Percentiles rank a stretch among this genome's conserved stretches.
These are phyloP conservation scores for Pachydiplax longipennis DNA, from an alignment of 2,888 invertebrate species.

Conservation along the genomic window DNA sequence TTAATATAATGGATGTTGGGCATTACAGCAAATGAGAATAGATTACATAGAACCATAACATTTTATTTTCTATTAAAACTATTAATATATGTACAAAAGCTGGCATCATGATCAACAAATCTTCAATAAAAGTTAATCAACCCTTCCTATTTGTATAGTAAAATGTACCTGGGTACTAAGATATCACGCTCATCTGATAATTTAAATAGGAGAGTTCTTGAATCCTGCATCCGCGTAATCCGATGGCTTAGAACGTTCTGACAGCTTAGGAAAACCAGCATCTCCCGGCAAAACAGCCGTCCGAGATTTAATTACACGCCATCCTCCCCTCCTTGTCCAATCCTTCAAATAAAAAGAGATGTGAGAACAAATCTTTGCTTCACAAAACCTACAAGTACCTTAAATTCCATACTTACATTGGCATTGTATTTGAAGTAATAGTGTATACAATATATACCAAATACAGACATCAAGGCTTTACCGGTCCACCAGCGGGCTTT, in stretches of 20 bases:
- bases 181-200: background rate
- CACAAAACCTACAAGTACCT: background rate
- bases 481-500: constrained; percentile 70
- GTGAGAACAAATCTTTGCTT: background rate
- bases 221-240: constrained; percentile 80
- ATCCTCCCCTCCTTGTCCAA: constrained; percentile 80
- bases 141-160: background rate
- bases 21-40: background rate
- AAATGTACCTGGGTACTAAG: background rate
- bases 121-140: background rate
- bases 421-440: constrained; percentile 86
- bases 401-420: constrained; percentile 67
- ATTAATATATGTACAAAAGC: background rate
- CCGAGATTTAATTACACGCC: constrained; percentile 69
- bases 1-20: too few relatives aligned
- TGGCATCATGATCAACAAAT: background rate
- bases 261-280: constrained; percentile 70
- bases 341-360: constrained; percentile 65
- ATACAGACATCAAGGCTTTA: constrained; percentile 65
- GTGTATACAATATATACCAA: constrained; percentile 64
- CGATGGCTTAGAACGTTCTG: constrained; percentile 65
- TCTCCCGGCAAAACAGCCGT: constrained; percentile 71
- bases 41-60: background rate
- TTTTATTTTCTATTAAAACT: background rate
- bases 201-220: constrained; percentile 67